phyloP scores from a whole-genome alignment of 2,797 vertebrate species.

The Carcharodon carcharias region DNA sequence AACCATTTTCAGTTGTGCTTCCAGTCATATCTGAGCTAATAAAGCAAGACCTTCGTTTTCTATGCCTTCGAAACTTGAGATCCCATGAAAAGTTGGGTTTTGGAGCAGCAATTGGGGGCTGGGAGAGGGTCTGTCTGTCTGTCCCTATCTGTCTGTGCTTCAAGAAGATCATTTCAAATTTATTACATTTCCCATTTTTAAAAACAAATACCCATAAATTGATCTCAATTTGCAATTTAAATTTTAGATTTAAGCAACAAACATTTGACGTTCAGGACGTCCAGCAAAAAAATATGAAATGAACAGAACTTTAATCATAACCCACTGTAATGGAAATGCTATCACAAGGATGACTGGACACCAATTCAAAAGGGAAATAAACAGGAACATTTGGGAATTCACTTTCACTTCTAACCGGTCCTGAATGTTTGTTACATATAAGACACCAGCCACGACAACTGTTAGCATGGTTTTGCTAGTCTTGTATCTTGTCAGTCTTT shows the following conservation, averaged over 20 bases:
- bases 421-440: too few species aligned
- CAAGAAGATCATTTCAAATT: too few species aligned
- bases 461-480: not conserved
- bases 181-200: not conserved
- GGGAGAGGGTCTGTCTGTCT: not conserved
- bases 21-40: not conserved
- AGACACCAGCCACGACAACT: not conserved
- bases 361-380: not conserved
- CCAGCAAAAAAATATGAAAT: not conserved
- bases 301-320: not conserved
- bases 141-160: not conserved
- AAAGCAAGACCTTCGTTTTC: not conserved
- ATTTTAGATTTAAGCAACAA: not conserved
- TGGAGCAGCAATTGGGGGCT: not conserved
- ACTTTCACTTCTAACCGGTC: too few species aligned
- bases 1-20: not conserved
- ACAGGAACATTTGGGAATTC: not conserved
- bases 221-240: not conserved
- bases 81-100: not conserved
- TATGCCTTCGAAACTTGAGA: not conserved
- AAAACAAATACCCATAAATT: not conserved
- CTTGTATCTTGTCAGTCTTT: not conserved
- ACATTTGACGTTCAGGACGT: not conserved
- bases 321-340: not conserved
- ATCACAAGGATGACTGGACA: not conserved